Evolutionary conservation across 1,140 invertebrate genomes (phyloP).

Genomic region (Leptinotarsa defecta): DNA sequence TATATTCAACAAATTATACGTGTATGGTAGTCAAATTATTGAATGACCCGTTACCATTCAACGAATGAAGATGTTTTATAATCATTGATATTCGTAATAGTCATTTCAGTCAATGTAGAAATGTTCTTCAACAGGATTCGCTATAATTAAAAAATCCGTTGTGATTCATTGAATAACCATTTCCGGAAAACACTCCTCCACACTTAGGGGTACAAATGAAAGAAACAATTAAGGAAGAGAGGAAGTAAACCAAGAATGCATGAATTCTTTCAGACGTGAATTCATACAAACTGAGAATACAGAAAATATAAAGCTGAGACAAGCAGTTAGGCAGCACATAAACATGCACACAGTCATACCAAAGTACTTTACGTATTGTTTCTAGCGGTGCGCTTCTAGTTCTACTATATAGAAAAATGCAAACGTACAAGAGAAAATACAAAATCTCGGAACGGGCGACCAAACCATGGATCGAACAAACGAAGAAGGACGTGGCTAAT

Average conservation of each 20-base stretch:
- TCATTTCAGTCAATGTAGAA: no score
- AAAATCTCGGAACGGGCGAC: constrained; percentile 9
- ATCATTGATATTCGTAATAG: no score
- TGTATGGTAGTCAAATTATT: no score
- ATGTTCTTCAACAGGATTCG: no score
- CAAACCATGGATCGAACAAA: constrained; percentile 9
- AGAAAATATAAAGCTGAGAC: constrained; percentile 25
- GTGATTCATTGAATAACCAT: neutral
- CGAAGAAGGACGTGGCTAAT: neutral
- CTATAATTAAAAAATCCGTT: neutral
- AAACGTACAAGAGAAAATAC: constrained; percentile 7
- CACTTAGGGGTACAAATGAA: neutral
- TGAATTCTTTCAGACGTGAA: constrained; percentile 15
- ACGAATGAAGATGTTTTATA: no score
- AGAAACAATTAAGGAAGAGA: constrained; percentile 18
- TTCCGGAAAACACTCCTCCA: neutral
- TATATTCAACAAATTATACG: no score
- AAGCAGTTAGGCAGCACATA: constrained; percentile 17
- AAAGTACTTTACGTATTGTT: constrained; percentile 20
- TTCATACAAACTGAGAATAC: constrained; percentile 9
- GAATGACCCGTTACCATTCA: no score
- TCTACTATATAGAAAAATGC: constrained; percentile 13
- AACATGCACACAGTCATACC: constrained; percentile 23
- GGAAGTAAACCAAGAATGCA: constrained; percentile 4
- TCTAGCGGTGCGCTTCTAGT: constrained; percentile 8